Conservation (phyloP, 2,797 vertebrate species). For the Squalus acanthias region DNA sequence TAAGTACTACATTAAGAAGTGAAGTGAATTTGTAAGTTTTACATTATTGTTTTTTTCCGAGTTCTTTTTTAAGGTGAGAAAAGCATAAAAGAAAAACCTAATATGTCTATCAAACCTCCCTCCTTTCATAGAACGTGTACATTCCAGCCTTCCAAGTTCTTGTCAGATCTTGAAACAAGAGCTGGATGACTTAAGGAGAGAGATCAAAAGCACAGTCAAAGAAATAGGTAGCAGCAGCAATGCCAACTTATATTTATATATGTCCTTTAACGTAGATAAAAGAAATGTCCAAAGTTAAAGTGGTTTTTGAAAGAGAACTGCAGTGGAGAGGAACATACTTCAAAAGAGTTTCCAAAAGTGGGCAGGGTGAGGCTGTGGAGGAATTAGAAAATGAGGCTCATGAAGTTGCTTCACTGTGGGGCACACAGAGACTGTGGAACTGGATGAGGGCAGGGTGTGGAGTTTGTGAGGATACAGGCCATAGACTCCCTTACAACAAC, state of each 20-base stretch:
- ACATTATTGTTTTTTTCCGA: not conserved
- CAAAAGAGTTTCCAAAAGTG: not conserved
- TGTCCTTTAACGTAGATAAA: not conserved
- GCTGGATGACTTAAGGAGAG: not conserved
- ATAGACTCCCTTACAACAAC: not conserved
- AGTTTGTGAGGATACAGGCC: not conserved
- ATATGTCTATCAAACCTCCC: not conserved
- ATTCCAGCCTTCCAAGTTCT: not conserved
- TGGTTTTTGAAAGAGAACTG: not conserved
- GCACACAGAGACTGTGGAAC: not conserved
- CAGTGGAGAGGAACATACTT: not conserved
- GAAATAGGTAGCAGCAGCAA: not conserved
- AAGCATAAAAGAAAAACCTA: not conserved
- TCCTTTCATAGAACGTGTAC: not conserved
- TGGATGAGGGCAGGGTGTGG: not conserved
- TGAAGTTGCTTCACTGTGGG: not conserved
- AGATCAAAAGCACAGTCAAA: not conserved
- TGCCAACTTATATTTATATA: not conserved
- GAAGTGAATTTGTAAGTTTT: too few relatives aligned
- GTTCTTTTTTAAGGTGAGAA: not conserved
- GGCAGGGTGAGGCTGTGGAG: not conserved
- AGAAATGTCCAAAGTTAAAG: too few relatives aligned
- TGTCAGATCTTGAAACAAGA: not conserved
- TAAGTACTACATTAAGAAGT: conserved; percentile 60
- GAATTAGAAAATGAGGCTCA: not conserved